A percentile compares a stretch with the other conserved stretches of the same genome.
phyloP scores from a whole-genome alignment of 2,888 invertebrate species.

The Platynereis dumerilii region DNA sequence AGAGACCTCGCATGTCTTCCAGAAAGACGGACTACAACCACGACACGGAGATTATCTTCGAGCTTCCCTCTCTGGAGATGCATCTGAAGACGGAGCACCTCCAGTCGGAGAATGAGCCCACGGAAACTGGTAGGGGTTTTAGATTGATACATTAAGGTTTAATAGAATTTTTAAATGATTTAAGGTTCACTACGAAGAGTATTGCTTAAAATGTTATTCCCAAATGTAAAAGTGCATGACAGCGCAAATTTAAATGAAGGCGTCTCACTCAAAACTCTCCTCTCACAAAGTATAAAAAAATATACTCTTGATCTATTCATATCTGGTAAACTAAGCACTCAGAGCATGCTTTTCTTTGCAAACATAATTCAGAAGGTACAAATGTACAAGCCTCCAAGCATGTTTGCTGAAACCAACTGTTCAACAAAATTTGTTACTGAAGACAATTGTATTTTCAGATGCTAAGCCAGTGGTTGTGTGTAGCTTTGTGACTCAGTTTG shows the following conservation, averaged over 20 bases:
- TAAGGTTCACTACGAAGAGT: not conserved
- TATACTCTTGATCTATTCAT: too few species aligned
- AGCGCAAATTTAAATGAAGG: too few species aligned
- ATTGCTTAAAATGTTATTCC: not conserved
- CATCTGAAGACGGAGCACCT: slow-evolving; percentile 91
- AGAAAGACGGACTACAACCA: slow-evolving; percentile 53
- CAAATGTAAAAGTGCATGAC: too few species aligned
- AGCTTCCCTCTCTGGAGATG: slow-evolving; percentile 88
- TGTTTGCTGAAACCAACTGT: too few species aligned
- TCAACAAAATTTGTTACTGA: too few species aligned
- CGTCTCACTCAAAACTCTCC: too few species aligned
- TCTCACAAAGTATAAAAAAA: too few species aligned
- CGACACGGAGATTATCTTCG: slow-evolving; percentile 91
- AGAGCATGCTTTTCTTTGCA: too few species aligned
- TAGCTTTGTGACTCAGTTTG: slow-evolving; percentile 97
- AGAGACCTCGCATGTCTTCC: slow-evolving; percentile 43
- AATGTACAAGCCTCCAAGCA: too few species aligned
- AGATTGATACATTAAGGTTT: too few species aligned
- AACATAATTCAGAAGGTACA: too few species aligned
- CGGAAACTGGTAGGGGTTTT: slow-evolving; percentile 46
- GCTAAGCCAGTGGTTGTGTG: slow-evolving; percentile 88
- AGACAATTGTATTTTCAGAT: slow-evolving; percentile 47
- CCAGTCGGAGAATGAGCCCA: slow-evolving; percentile 71
- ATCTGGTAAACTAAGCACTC: too few species aligned
- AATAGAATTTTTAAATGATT: slow-evolving; percentile 9